Evolutionary conservation across 2,888 invertebrate species (phyloP), one percentile per base, ranked within the genome.

Genomic region (Metallyticus violacea): DNA sequence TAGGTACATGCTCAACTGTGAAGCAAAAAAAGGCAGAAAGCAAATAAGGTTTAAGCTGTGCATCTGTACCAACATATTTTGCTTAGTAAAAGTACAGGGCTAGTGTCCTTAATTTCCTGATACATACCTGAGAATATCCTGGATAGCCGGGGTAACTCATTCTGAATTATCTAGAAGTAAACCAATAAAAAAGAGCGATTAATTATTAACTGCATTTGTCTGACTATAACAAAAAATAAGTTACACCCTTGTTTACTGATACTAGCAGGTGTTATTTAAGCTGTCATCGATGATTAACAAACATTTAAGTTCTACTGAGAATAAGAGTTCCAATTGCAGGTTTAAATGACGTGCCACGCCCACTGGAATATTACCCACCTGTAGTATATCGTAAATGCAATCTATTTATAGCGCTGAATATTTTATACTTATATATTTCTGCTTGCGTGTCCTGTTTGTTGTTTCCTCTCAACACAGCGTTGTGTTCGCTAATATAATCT

Each of bases 61-160:
- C 15, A 62, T 40, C 2, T 1, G 2, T 40, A 3, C 9, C 7
- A 9, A 2, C 7, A 7, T 6, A 30, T 1, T 30, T 30, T 30
- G 15, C n/a, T n/a, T n/a, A n/a, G n/a, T n/a, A n/a, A n/a, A n/a
- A n/a, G n/a, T n/a, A n/a, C n/a, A n/a, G n/a, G 15, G 1, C 40
- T 9, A 40, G 40, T 62, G 40, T 62, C 22, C 4, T 4, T 62
- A 4, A 15, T 62, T 62, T 0, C 15, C 15, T 62, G 22, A 3
- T 15, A 62, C 40, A 62, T 90, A 91, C 91, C 91, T 91, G 91
- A 89, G 90, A 85, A 30, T 87, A 87, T 6, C 87, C 86, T 28
- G 91, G 90, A 89, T 91, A 91, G 2, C 87, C 87, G 26, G 91
- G 90, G 88, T 91, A 91, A 88, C 91, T 91, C 91, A 91, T 91